Evolutionary conservation across 2,797 vertebrate species (phyloP), one percentile per base, ranked within the genome.

Genomic region (Pseudopleuronectes americanus): DNA sequence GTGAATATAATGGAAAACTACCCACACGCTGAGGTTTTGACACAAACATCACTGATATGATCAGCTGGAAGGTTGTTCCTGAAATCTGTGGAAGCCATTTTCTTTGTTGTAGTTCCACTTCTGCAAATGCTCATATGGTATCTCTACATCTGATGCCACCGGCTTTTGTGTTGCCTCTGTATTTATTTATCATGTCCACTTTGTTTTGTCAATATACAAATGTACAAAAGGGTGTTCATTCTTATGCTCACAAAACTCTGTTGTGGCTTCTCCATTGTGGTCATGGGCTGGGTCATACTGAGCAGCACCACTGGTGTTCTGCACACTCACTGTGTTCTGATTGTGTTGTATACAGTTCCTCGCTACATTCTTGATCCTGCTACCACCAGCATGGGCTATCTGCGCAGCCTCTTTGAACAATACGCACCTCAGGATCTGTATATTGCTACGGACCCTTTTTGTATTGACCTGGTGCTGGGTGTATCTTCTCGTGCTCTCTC

Each of bases 401-500:
- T 51, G 17, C 62, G n/a, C 58, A 60, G 28, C 28, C 22, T 17
- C 16, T 33, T 61, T 52, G 21, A 21, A 59, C 36, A 54, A 17
- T 61, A 9, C 58, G 33, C 24, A 23, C 8, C 28, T 51, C 23
- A 4, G 47, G n/a, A 59, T 28, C 64, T 75, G 49, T 60, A 47
- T 12, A 49, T 23, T 54, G 48, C 49, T 57, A 28, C 24, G 55
- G 51, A 63, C 57, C 26, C 13, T 60, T 22, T 73, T 73, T 77
- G 48, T 58, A 31, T 60, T 73, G 68, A 77, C 65, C 59, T 57
- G 57, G 24, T 54, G 36, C 36, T 68, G 38, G 69, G 66, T 45
- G 54, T 41, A 56, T 72, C 31, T 65, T 60, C 41, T 71, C 65
- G 58, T 65, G 36, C 52, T 66, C 19, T 22, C n/a, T 43, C 28